Base-by-base conservation (phyloP, 2,888 invertebrate genomes). In the Papilio protenor region DNA sequence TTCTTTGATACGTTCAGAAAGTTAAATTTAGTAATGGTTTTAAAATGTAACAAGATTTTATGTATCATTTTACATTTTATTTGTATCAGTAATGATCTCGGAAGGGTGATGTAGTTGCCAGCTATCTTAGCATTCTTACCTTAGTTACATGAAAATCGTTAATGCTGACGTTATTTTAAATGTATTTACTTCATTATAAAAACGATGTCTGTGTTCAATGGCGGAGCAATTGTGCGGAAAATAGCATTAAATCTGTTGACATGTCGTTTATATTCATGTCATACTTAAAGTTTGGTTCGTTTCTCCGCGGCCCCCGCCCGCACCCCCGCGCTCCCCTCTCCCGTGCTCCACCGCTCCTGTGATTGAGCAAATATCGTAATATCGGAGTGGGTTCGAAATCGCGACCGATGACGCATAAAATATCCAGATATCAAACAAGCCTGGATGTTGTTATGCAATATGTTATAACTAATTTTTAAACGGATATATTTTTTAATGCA, bases 351-450 rank as follows among this genome's bases (percentile, higher is more conserved):
- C 81, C 78, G 81, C 73, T 83, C 83, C 81, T 83, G 84, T 86
- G 88, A 89, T 89, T 90, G 89, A 86, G 88, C 89, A 91, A 93
- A 92, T 89, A 93, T 85, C 85, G 84, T 85, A 87, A 86, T 84
- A 85, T 83, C 84, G 76, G 80, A 73, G 83, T 81, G 84, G 83
- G 84, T 84, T 82, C 80, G 82, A 82, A 85, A 87, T 88, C 87
- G 85, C 84, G 86, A 82, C 87, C 88, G 90, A 91, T 91, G 91
- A 89, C 86, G 93, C 92, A 91, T 92, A 91, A 90, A 88, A 90
- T 87, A 88, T 91, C 87, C 83, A 80, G 78, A 81, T 84, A 84
- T 87, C 90, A 87, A 88, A 89, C 87, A 88, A 85, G 82, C 79
- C 77, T 79, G 88, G 85, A 86, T 61, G 83, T 81, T 6, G 18